phyloP scores from a whole-genome alignment of 2,888 invertebrate genomes.

The Cryptocephalus primarius region DNA sequence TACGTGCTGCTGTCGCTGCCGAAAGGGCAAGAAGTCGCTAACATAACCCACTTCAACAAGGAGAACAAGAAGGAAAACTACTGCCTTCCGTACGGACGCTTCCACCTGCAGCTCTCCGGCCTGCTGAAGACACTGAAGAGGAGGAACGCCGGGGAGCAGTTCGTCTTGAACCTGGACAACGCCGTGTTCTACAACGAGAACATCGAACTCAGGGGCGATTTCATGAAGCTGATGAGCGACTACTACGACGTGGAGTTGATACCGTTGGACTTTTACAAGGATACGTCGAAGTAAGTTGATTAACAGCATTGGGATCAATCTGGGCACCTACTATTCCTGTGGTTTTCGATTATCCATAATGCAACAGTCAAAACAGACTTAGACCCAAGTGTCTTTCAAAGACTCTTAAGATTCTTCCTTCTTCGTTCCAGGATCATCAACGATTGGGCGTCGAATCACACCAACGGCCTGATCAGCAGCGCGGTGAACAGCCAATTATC shows the following conservation, averaged over 20 bases:
- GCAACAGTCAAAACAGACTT: no score
- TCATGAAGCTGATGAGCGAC: constrained; percentile 17
- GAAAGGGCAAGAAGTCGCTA: constrained; percentile 5
- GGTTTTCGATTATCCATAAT: not conserved
- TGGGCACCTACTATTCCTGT: not conserved
- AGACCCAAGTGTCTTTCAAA: no score
- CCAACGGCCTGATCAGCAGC: constrained; percentile 32
- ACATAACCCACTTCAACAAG: constrained; percentile 13
- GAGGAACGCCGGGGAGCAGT: constrained; percentile 14
- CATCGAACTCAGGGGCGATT: constrained; percentile 20
- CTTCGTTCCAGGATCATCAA: constrained; percentile 23
- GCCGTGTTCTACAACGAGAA: constrained; percentile 26
- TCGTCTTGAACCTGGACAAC: constrained; percentile 25
- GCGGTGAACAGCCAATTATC: constrained; percentile 29
- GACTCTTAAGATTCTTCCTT: no score
- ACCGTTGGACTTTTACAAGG: constrained; percentile 23
- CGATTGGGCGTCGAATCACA: constrained; percentile 28
- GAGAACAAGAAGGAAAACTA: constrained; percentile 13
- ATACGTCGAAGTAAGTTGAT: constrained; percentile 13
- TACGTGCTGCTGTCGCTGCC: constrained; percentile 26
- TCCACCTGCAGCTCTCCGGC: constrained; percentile 29
- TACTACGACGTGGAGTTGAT: constrained; percentile 25
- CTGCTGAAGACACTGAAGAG: constrained; percentile 23
- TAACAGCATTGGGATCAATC: no score
- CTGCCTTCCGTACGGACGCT: constrained; percentile 20